Conservation (phyloP, 2,797 vertebrate genomes). For the Danio kyathit region DNA sequence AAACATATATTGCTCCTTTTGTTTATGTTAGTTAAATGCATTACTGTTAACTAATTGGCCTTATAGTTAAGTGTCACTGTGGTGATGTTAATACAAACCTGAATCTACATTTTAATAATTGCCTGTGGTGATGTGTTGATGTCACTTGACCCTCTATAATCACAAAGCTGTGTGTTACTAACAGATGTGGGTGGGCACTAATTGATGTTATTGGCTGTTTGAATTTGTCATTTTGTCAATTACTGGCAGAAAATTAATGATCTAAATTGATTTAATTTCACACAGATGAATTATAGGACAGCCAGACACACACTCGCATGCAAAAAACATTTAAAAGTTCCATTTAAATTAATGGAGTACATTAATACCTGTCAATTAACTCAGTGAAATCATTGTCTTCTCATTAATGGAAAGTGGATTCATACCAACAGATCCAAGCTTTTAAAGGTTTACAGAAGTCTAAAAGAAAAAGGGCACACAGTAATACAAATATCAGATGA, state of each 20-base stretch:
- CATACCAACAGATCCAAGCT: slow-evolving; percentile 58
- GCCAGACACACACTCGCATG: slow-evolving; percentile 25
- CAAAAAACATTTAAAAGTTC: slow-evolving; percentile 56
- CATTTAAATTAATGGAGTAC: slow-evolving; percentile 52
- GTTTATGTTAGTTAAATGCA: neutral
- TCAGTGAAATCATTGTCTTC: slow-evolving; percentile 40
- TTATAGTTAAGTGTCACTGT: neutral
- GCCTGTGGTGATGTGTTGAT: slow-evolving; percentile 51
- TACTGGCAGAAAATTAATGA: slow-evolving; percentile 68
- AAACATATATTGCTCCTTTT: neutral
- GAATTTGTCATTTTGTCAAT: slow-evolving; percentile 65
- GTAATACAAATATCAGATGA: neutral
- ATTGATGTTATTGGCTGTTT: slow-evolving; percentile 66
- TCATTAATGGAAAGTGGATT: slow-evolving; percentile 70
- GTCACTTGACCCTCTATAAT: slow-evolving; percentile 54
- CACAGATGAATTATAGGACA: slow-evolving; percentile 34
- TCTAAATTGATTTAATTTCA: slow-evolving; percentile 64
- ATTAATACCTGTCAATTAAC: slow-evolving; percentile 52
- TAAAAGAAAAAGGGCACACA: neutral
- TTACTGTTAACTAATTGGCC: too few species aligned
- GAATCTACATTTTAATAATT: slow-evolving; percentile 31
- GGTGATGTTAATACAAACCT: slow-evolving; percentile 38
- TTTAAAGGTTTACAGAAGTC: slow-evolving; percentile 24
- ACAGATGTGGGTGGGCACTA: slow-evolving; percentile 46
- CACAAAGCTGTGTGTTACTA: slow-evolving; percentile 34